Evolutionary conservation across 1,140 invertebrate genomes (phyloP), one percentile per base, ranked within the genome.

Genomic region (Cryptotermes secundus): DNA sequence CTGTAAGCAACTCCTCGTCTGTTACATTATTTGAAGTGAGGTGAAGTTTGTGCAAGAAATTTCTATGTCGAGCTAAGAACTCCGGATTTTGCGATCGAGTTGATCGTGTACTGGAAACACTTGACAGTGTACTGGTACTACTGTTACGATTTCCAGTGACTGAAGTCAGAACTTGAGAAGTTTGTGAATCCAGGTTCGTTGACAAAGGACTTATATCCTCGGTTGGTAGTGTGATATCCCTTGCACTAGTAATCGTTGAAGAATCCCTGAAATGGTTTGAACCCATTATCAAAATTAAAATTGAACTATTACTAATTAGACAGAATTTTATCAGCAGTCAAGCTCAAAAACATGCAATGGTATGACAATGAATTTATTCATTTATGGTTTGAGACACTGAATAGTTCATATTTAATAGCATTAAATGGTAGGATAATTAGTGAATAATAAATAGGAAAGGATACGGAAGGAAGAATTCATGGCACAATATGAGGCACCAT

Each of bases 11-110:
- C 26, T 59, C 53, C 53, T 59, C 53, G 24, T 59, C 53, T 59
- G 53, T 59, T 59, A n/a, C 19, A 59, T 59, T 59, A 59, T 59
- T 59, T n/a, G 53, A 59, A n/a, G 53, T 22, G 88, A 88, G 31
- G 83, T 72, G 81, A 86, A 88, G 79, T 86, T 87, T 90, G 86
- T 91, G 90, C 1, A 93, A 87, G 86, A 93, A 93, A 82, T 90
- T 90, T 81, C 89, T 91, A 35, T 92, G 91, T 86, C 92, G 93
- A 79, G 90, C 89, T 0, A 90, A 90, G 89, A 93, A 92, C 59
- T 93, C 92, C 34, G 91, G 90, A 87, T 92, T 93, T 86, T 92
- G 90, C 34, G 91, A 92, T 79, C 92, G 87, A 88, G 92, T 90
- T 85, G 88, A 88, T 38, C 87, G 85, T 79, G 49, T 59, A 59